A percentile compares a stretch with the other conserved stretches of the same genome.
These are phyloP conservation scores for Astyanax mexicanus DNA, from an alignment of 2,797 vertebrate species.

Conservation along the genomic window DNA sequence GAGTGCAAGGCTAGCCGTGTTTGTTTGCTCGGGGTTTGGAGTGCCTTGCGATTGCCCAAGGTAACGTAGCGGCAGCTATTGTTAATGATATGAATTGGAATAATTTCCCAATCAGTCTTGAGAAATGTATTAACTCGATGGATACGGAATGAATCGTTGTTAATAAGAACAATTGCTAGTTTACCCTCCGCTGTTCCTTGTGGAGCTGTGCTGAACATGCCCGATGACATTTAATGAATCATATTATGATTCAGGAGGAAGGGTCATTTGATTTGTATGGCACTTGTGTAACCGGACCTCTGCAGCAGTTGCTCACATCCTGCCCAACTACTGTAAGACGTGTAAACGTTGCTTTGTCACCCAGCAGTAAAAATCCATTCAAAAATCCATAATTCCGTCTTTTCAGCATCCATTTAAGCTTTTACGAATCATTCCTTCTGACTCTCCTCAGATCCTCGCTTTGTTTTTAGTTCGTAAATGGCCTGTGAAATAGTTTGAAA, in stretches of 20 bases:
- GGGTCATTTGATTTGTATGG: conserved; percentile 38
- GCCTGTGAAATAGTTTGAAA: conserved; percentile 39
- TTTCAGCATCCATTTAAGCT: conserved; percentile 15
- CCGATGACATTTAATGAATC: conserved; percentile 22
- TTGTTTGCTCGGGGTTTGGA: conserved; percentile 4
- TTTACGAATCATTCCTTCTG: conserved; percentile 1
- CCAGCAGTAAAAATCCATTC: conserved; percentile 6
- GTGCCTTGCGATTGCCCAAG: not conserved
- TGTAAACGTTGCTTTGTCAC: conserved; percentile 17
- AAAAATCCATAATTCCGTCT: conserved; percentile 26
- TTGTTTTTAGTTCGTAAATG: conserved; percentile 36
- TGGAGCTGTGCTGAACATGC: conserved; percentile 15
- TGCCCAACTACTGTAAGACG: not conserved
- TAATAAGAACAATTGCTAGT: conserved; percentile 18
- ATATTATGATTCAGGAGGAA: not conserved
- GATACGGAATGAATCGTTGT: conserved; percentile 24
- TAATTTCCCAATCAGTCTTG: conserved; percentile 4
- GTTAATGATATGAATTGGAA: conserved; percentile 5
- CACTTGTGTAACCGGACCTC: conserved; percentile 14
- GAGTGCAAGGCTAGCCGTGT: conserved; percentile 8
- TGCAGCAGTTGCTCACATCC: conserved; percentile 5
- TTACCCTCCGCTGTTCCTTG: not conserved
- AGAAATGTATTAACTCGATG: conserved; percentile 20
- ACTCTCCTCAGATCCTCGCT: conserved; percentile 6
- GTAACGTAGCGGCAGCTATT: conserved; percentile 5